Percentiles rank a stretch among this genome's conserved stretches.
Evolutionary conservation across 2,888 invertebrate species (phyloP).

Genomic region (Yponomeuta malinellus): DNA sequence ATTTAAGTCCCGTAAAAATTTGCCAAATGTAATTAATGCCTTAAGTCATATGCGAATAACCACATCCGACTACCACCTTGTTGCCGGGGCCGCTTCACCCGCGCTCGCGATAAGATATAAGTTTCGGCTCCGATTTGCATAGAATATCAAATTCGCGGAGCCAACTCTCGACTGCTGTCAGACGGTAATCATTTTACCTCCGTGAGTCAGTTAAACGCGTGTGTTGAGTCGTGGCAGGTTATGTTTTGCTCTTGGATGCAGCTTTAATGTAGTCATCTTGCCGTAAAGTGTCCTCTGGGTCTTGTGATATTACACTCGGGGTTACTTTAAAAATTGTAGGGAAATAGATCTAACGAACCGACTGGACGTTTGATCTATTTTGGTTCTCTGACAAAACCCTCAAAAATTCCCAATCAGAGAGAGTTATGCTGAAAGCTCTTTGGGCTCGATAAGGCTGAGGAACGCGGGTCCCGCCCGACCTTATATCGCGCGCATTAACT

Average conservation of each 20-base stretch:
- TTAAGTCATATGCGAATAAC: background rate
- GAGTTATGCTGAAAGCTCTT: too few relatives aligned
- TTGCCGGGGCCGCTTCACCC: slow-evolving; percentile 30
- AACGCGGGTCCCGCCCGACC: slow-evolving; percentile 46
- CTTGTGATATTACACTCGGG: too few relatives aligned
- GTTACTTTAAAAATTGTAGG: too few relatives aligned
- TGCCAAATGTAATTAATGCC: too few relatives aligned
- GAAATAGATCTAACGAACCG: too few relatives aligned
- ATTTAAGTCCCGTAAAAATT: too few relatives aligned
- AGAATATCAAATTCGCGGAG: slow-evolving; percentile 36
- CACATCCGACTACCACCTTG: slow-evolving; percentile 24
- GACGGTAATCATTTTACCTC: slow-evolving; percentile 16
- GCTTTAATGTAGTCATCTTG: too few relatives aligned
- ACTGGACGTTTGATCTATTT: too few relatives aligned
- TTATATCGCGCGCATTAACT: slow-evolving; percentile 50
- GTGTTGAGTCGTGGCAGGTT: slow-evolving; percentile 8
- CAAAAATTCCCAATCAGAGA: too few relatives aligned
- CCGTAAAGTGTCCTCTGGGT: too few relatives aligned
- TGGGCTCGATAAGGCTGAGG: slow-evolving; percentile 40
- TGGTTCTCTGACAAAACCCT: too few relatives aligned
- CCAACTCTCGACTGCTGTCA: slow-evolving; percentile 24
- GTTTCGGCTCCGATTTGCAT: slow-evolving; percentile 40
- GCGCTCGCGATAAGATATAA: slow-evolving; percentile 42
- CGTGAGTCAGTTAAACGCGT: slow-evolving; percentile 3
- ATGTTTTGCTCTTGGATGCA: background rate